Base-by-base conservation (phyloP, 2,888 invertebrate species). In the Timandra comae region DNA sequence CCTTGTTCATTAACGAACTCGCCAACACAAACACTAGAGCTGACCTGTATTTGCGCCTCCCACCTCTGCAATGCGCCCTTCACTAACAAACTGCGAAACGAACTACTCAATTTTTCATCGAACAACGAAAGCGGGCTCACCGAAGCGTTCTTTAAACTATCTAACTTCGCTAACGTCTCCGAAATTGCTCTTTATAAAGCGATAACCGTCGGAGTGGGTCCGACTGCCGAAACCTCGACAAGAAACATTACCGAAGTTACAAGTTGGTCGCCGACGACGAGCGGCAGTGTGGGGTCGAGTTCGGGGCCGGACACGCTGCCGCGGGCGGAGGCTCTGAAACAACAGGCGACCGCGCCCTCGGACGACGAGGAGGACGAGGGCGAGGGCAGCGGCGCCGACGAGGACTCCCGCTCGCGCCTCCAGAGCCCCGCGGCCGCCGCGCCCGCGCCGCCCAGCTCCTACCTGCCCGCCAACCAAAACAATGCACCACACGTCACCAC, bases 361-460 rank as follows among this genome's bases (percentile, higher is more conserved):
- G 82, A 82, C 37, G 84, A 84, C 38, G 81, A 84, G 20, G 84
- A 84, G 43, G 84, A 82, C 16, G 82, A 80, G 23, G 53, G 65
- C 1, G 84, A 84, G 52, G 84, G 84, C 2, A 81, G 81, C 28
- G 84, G 84, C 0, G 37, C 63, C 0, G 70, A 73, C 30, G 80
- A 79, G 21, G 80, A 80, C 21, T 39, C 62, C 1, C 63, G 66
- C 28, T 38, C 60, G 3, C 63, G 58, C 19, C 30, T 35, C 6
- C 48, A 46, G 5, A 56, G 59, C 33, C 62, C 63, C 19, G 66
- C 75, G 2, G 72, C 68, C n/a, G 60, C 77, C 0, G 74, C 76
- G 1, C 81, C 81, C 1, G 78, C 79, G 3, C 75, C 77, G 0
- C 82, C 82, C 1, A 81, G 79, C 61, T 79, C 84, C 1, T 76